These are phyloP conservation scores for Prietella phreatophila DNA, from an alignment of 2,113 vertebrate species.

Conservation along the genomic window DNA sequence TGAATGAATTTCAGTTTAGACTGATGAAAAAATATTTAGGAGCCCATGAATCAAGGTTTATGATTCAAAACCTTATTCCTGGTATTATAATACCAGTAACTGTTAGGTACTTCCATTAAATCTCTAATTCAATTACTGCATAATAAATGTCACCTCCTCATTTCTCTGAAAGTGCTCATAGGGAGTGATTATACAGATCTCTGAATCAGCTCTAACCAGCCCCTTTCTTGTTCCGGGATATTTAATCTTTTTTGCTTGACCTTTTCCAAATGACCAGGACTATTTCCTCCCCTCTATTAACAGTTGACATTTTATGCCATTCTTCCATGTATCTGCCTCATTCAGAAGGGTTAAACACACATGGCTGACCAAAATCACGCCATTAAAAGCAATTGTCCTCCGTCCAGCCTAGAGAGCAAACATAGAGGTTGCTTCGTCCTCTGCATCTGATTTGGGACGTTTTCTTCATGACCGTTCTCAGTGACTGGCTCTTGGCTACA, in stretches of 20 bases:
- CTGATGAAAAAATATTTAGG: slow-evolving; percentile 2
- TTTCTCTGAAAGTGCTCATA: slow-evolving; percentile 40
- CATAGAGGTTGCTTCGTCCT: slow-evolving; percentile 42
- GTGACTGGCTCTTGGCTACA: slow-evolving; percentile 47
- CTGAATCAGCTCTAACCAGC: slow-evolving; percentile 28
- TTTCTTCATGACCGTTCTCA: slow-evolving; percentile 50
- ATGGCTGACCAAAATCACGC: slow-evolving; percentile 37
- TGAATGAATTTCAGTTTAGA: not conserved
- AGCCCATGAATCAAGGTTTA: slow-evolving; percentile 14
- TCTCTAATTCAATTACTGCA: slow-evolving; percentile 46
- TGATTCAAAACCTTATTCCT: slow-evolving; percentile 40
- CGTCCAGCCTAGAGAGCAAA: slow-evolving; percentile 11
- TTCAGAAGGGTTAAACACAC: slow-evolving; percentile 51
- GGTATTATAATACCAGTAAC: slow-evolving; percentile 44
- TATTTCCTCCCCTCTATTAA: slow-evolving; percentile 53
- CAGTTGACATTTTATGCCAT: slow-evolving; percentile 55
- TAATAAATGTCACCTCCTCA: slow-evolving; percentile 47
- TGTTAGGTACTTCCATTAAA: slow-evolving; percentile 50
- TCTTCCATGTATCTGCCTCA: slow-evolving; percentile 43
- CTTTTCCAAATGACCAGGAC: slow-evolving; percentile 54
- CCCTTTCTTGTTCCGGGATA: slow-evolving; percentile 23
- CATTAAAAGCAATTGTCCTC: slow-evolving; percentile 51
- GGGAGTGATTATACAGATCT: slow-evolving; percentile 39
- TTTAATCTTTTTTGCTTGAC: slow-evolving; percentile 49
- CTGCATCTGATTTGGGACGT: slow-evolving; percentile 45